Evolutionary conservation across 2,888 invertebrate species (phyloP).

Genomic region (Caenorhabditis sulstoni): DNA sequence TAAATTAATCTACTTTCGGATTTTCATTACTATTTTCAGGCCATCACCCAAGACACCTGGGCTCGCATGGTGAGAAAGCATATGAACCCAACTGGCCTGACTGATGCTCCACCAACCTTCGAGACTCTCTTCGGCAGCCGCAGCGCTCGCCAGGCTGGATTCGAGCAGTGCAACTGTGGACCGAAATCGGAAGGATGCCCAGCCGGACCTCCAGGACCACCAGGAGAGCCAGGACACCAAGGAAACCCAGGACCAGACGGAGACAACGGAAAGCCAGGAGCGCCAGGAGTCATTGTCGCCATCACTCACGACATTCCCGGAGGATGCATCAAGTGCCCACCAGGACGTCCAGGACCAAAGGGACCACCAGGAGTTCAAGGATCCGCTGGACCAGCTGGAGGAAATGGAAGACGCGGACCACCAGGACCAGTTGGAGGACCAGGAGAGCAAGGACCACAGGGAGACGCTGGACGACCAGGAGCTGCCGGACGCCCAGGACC

Average conservation of each 20-base stretch:
- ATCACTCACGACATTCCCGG: constrained; percentile 73
- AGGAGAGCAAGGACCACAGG: constrained; percentile 62
- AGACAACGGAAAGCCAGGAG: constrained; percentile 71
- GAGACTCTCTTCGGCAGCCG: constrained; percentile 68
- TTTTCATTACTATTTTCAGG: constrained; percentile 35
- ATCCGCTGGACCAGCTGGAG: constrained; percentile 64
- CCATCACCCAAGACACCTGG: constrained; percentile 70
- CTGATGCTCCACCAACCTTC: constrained; percentile 68
- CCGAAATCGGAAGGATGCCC: constrained; percentile 70
- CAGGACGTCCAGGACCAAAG: constrained; percentile 66
- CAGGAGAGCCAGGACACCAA: constrained; percentile 67
- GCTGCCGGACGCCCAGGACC: constrained; percentile 65
- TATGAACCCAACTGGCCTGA: constrained; percentile 63
- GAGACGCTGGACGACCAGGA: constrained; percentile 65
- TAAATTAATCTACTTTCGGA: not conserved
- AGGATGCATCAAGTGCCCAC: constrained; percentile 71
- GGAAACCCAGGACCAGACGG: constrained; percentile 69
- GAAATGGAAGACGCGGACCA: constrained; percentile 63
- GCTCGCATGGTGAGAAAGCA: constrained; percentile 67
- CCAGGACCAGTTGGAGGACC: constrained; percentile 64
- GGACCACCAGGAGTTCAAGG: constrained; percentile 66
- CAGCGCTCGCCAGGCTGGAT: constrained; percentile 65
- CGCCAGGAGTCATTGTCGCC: constrained; percentile 69
- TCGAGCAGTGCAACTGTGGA: constrained; percentile 72
- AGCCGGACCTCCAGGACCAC: constrained; percentile 73